Evolutionary conservation across 1,140 invertebrate genomes (phyloP), one percentile per base, ranked within the genome.

Genomic region (Rhizoglyphus robini): DNA sequence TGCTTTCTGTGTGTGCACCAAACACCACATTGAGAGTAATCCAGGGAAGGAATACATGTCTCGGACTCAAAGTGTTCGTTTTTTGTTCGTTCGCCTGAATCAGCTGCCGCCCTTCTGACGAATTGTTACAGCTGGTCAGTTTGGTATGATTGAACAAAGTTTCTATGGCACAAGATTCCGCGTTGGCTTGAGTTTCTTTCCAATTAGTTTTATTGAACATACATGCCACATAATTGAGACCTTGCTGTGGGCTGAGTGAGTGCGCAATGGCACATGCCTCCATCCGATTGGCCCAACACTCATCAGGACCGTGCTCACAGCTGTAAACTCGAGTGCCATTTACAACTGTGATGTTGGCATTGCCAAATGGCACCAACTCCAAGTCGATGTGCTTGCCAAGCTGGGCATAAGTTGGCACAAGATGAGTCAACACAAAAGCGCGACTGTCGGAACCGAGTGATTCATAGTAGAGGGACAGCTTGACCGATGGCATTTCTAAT

Each of bases 401-500:
- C 15, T 71, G 65, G 29, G 70, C 62, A 67, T 70, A 79, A 13
- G 86, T 82, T n/a, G 86, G 84, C 49, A 81, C 74, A 63, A 96
- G 75, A 74, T 94, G 88, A 70, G 82, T 81, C 0, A 82, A 75
- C 66, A 94, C 82, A 76, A 94, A 95, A 73, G 83, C 82, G 70
- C 85, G 84, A 20, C 90, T 92, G 76, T 95, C 90, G 25, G 90
- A 88, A 78, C 92, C 95, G 1, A 94, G 74, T 3, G 88, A 85
- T 76, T 96, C 91, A 77, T 58, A 65, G 29, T 65, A 65, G 13
- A 65, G 30, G 25, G 18, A 23, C 4, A 63, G 3, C 4, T 23
- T n/a, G 4, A 63, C 62, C n/a, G 5, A 8, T 31, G 25, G 13
- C 13, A 11, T 25, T 54, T 54, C 51, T n/a, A n/a, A n/a, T n/a